Evolutionary conservation across 2,113 vertebrate species (phyloP).

Genomic region (Oriolus oriolus): DNA sequence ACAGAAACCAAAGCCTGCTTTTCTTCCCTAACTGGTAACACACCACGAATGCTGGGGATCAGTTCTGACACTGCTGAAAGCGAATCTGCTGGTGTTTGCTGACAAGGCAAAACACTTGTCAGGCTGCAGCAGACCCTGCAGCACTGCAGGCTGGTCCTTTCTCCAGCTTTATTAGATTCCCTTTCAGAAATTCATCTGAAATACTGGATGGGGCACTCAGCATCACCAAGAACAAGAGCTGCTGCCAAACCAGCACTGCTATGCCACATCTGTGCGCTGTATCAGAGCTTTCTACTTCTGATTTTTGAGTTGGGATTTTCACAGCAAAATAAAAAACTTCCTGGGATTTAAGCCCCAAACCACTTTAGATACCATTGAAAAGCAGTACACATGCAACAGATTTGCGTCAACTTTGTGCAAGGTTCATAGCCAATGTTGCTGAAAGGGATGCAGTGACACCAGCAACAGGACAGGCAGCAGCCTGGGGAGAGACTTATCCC

Average conservation of each 20-base stretch:
- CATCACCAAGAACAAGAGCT: not conserved
- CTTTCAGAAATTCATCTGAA: not conserved
- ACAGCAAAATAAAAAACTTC: not conserved
- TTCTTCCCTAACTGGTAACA: not conserved
- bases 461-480: not conserved
- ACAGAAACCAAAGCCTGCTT: not conserved
- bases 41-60: not conserved
- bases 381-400: not conserved
- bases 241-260: not conserved
- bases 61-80: not conserved
- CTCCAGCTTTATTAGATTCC: not conserved
- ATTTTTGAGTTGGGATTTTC: not conserved
- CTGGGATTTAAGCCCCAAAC: not conserved
- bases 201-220: not conserved
- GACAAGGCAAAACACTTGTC: not conserved
- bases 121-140: not conserved
- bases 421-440: fast-evolving
- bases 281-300: not conserved
- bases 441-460: not conserved
- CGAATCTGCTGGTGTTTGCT: fast-evolving
- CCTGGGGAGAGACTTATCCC: not conserved
- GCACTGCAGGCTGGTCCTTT: not conserved
- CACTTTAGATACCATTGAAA: not conserved
- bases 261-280: not conserved
- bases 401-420: not conserved